Conservation (phyloP, 1,140 invertebrate genomes). For the Dermatophagoides farinae region DNA sequence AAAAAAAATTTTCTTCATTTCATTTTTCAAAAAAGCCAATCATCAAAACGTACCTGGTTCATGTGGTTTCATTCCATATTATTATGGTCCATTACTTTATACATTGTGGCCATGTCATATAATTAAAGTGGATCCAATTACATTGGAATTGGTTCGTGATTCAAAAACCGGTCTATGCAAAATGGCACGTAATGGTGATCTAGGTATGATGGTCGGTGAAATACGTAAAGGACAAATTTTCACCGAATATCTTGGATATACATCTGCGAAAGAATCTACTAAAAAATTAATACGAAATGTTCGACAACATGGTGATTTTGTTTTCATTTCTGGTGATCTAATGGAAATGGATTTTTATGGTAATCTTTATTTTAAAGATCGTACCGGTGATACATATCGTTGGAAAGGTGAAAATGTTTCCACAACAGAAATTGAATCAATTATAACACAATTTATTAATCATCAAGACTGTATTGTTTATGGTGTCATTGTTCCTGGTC, state of each 20-base stretch:
- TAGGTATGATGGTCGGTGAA: constrained; percentile 90
- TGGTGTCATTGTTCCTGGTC: constrained; percentile 63
- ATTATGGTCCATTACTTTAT: constrained; percentile 32
- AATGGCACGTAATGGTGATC: constrained; percentile 45
- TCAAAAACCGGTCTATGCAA: constrained; percentile 32
- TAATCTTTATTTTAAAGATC: constrained; percentile 36
- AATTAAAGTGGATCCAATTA: constrained; percentile 33
- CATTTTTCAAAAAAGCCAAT: constrained; percentile 42
- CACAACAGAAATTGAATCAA: constrained; percentile 84
- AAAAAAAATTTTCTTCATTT: constrained; percentile 1
- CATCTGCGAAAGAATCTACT: constrained; percentile 69
- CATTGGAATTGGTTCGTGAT: constrained; percentile 26
- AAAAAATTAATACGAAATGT: constrained; percentile 87
- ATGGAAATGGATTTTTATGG: constrained; percentile 33
- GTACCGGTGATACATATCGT: constrained; percentile 37
- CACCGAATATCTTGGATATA: constrained; percentile 52
- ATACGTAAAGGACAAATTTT: constrained; percentile 47
- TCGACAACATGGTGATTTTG: constrained; percentile 67
- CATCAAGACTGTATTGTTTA: constrained; percentile 82
- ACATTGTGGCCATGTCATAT: constrained; percentile 56
- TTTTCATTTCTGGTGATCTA: constrained; percentile 53
- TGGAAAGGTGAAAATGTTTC: constrained; percentile 84
- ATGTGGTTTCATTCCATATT: constrained; percentile 79
- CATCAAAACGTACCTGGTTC: constrained; percentile 70
- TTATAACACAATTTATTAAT: constrained; percentile 60